Evolutionary conservation across 2,113 vertebrate species (phyloP).

Genomic region (Pygoscelis antarcticus): DNA sequence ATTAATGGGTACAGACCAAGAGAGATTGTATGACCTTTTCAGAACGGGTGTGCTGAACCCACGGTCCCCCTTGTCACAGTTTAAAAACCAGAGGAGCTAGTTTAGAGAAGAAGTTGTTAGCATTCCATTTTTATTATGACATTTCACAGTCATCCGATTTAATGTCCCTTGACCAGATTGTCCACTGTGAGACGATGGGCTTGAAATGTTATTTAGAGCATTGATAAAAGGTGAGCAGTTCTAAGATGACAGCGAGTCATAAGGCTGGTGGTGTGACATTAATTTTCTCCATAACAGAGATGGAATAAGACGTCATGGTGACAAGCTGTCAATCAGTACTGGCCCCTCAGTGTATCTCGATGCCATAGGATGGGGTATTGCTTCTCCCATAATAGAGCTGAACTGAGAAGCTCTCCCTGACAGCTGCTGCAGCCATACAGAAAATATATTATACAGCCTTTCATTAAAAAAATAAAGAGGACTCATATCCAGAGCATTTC

Average conservation of each 20-base stretch:
- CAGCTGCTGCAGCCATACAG: conserved; percentile 86
- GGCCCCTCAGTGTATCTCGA: conserved; percentile 81
- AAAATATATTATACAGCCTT: conserved; percentile 92
- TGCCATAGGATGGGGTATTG: conserved; percentile 82
- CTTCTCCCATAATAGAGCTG: conserved; percentile 85
- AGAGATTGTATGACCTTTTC: conserved; percentile 89
- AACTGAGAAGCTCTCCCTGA: conserved; percentile 83
- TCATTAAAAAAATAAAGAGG: conserved; percentile 90
- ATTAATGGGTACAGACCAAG: conserved; percentile 91
- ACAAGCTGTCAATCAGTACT: conserved; percentile 93
- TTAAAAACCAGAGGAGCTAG: conserved; percentile 87
- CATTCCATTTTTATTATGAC: conserved; percentile 93
- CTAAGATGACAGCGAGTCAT: conserved; percentile 96
- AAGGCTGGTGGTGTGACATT: conserved; percentile 93
- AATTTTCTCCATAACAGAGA: conserved; percentile 96
- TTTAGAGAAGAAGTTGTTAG: conserved; percentile 88
- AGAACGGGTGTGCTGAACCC: conserved; percentile 89
- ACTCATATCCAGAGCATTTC: conserved; percentile 88
- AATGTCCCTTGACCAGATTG: conserved; percentile 93
- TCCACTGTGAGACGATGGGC: conserved; percentile 90
- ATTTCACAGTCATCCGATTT: conserved; percentile 92
- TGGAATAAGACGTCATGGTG: conserved; percentile 95
- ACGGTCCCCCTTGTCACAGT: conserved; percentile 84
- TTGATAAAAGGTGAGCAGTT: conserved; percentile 97
- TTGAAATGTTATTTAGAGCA: conserved; percentile 93